Evolutionary conservation across 2,797 vertebrate genomes (phyloP).

Genomic region (Hydrocynus forskahlii): DNA sequence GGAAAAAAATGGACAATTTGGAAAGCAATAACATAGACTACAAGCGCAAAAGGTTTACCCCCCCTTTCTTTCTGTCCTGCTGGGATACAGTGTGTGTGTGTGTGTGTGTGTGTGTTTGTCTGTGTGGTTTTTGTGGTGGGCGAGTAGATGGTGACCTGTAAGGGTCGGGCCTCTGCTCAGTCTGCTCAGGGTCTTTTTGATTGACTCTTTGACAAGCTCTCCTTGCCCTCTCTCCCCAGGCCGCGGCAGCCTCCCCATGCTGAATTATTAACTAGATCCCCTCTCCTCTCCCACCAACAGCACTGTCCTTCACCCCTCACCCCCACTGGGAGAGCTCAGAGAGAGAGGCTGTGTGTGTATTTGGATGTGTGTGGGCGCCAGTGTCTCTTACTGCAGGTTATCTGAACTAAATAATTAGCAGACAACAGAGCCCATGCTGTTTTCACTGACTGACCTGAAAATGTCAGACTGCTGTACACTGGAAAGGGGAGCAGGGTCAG

Average conservation of each 20-base stretch:
- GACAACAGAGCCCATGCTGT: slow-evolving; percentile 49
- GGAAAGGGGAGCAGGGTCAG: slow-evolving; percentile 43
- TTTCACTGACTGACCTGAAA: slow-evolving; percentile 51
- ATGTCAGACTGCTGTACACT: slow-evolving; percentile 47
- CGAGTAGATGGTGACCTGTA: slow-evolving; percentile 47
- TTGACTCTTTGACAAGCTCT: slow-evolving; percentile 72
- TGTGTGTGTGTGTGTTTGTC: slow-evolving; percentile 1
- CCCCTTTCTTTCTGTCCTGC: slow-evolving; percentile 31
- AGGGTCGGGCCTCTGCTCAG: slow-evolving; percentile 41
- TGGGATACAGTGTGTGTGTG: slow-evolving; percentile 39
- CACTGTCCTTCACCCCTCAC: slow-evolving; percentile 62
- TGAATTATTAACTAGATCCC: slow-evolving; percentile 79
- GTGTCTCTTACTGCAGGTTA: slow-evolving; percentile 55
- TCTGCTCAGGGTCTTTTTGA: slow-evolving; percentile 65
- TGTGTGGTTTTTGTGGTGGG: slow-evolving; percentile 43
- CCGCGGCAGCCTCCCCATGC: slow-evolving; percentile 65
- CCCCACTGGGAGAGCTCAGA: slow-evolving; percentile 46
- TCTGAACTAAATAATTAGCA: slow-evolving; percentile 57
- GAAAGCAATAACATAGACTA: neutral
- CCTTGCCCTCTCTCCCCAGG: slow-evolving; percentile 61
- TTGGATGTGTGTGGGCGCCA: slow-evolving; percentile 35
- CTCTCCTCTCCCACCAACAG: slow-evolving; percentile 43
- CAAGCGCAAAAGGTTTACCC: no score
- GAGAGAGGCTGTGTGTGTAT: slow-evolving; percentile 31
- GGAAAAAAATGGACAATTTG: neutral